Conservation (phyloP, 2,888 invertebrate genomes). For the Beris morrisii region DNA sequence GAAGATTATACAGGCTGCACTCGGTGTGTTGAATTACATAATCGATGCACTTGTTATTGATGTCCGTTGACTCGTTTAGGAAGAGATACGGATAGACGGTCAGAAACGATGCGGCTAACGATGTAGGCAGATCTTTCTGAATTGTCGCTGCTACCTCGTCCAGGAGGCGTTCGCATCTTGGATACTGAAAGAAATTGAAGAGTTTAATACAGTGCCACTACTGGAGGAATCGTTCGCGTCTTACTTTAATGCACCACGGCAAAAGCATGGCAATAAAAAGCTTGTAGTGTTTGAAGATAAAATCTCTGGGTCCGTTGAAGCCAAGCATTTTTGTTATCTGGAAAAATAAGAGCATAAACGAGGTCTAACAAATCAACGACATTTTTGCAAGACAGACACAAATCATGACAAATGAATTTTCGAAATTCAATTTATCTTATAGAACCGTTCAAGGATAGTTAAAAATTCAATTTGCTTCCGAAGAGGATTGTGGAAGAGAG, state of each 20-base stretch:
- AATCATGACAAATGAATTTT: too few relatives aligned
- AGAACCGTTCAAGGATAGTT: too few relatives aligned
- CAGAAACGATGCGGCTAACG: slow-evolving; percentile 68
- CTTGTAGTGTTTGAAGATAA: slow-evolving; percentile 69
- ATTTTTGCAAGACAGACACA: too few relatives aligned
- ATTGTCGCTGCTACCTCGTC: slow-evolving; percentile 65
- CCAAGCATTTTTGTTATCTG: slow-evolving; percentile 68
- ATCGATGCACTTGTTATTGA: slow-evolving; percentile 64
- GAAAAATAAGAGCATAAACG: slow-evolving; percentile 22
- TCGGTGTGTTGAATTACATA: slow-evolving; percentile 66
- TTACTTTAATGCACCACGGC: slow-evolving; percentile 62
- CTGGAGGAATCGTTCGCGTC: background rate
- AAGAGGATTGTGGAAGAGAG: too few relatives aligned
- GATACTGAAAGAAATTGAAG: slow-evolving; percentile 32
- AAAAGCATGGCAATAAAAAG: slow-evolving; percentile 68
- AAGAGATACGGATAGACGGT: slow-evolving; percentile 72
- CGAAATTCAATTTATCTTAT: too few relatives aligned
- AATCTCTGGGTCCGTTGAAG: slow-evolving; percentile 68
- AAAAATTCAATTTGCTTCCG: too few relatives aligned
- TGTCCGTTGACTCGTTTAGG: slow-evolving; percentile 63
- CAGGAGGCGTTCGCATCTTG: slow-evolving; percentile 60
- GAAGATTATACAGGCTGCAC: slow-evolving; percentile 61
- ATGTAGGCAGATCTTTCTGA: slow-evolving; percentile 62
- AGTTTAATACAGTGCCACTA: background rate
- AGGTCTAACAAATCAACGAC: too few relatives aligned